These are phyloP conservation scores for Sylvietta virens DNA, from an alignment of 2,113 vertebrate genomes.

Conservation along the genomic window DNA sequence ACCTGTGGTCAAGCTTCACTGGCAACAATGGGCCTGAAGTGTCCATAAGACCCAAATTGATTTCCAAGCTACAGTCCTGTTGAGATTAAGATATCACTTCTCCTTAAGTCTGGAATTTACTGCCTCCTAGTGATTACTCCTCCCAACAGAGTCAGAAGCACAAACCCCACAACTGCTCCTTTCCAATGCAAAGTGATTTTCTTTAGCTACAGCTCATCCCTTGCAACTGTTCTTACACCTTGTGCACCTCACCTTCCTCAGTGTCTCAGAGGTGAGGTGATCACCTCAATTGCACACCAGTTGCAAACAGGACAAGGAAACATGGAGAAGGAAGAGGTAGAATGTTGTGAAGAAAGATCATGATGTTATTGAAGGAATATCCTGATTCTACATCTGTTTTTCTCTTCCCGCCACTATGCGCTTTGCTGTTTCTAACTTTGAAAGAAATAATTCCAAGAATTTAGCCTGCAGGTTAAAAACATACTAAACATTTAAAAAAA, in stretches of 20 bases:
- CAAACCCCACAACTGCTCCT: background rate
- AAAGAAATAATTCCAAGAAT: background rate
- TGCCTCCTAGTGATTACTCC: background rate
- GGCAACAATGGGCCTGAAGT: background rate
- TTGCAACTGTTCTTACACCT: background rate
- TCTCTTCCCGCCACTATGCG: accelerated
- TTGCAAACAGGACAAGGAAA: background rate
- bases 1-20: background rate
- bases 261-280: background rate
- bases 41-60: background rate
- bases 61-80: background rate
- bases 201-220: background rate
- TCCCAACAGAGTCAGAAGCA: background rate
- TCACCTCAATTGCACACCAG: background rate
- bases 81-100: background rate
- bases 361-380: background rate
- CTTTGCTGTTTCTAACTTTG: background rate
- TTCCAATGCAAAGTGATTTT: background rate
- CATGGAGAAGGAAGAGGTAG: background rate
- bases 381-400: background rate
- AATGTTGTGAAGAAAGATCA: background rate
- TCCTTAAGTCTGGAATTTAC: background rate
- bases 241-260: background rate
- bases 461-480: background rate
- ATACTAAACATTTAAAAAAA: background rate